phyloP scores from a whole-genome alignment of 1,140 invertebrate species.

The Stratiolaelaps scimitus region DNA sequence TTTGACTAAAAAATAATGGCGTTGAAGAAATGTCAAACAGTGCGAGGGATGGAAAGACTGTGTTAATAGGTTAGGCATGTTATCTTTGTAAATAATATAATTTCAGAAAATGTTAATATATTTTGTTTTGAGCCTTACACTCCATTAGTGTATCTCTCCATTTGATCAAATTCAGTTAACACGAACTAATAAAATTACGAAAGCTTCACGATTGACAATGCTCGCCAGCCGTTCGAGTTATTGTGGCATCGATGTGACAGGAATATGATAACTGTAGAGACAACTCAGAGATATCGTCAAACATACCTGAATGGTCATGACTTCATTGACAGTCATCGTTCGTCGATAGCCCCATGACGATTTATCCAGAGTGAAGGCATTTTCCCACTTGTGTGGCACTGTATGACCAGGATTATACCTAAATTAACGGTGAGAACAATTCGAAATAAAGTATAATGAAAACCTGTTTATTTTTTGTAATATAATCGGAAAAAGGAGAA shows the following conservation, averaged over 20 bases:
- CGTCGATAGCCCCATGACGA: slow-evolving; percentile 77
- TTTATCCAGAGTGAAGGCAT: slow-evolving; percentile 71
- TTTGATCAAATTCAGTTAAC: background rate
- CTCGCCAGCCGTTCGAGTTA: no score
- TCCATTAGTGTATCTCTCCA: background rate
- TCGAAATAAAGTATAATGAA: no score
- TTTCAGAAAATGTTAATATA: background rate
- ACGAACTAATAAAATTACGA: background rate
- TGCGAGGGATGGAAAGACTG: no score
- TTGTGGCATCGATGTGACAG: no score
- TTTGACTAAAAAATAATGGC: no score
- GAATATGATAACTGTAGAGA: background rate
- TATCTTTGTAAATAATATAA: background rate
- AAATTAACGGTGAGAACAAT: background rate
- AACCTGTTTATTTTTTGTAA: no score
- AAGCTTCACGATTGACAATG: background rate
- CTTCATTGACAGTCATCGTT: slow-evolving; percentile 56
- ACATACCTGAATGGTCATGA: slow-evolving; percentile 50
- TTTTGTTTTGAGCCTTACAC: background rate
- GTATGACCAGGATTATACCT: background rate
- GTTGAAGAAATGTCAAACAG: no score
- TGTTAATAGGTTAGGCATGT: no score
- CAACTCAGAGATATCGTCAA: background rate
- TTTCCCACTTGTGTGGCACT: slow-evolving; percentile 73
- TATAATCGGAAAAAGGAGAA: no score